Base-by-base conservation (phyloP, 2,113 vertebrate species). In the Tetrax tetrax region DNA sequence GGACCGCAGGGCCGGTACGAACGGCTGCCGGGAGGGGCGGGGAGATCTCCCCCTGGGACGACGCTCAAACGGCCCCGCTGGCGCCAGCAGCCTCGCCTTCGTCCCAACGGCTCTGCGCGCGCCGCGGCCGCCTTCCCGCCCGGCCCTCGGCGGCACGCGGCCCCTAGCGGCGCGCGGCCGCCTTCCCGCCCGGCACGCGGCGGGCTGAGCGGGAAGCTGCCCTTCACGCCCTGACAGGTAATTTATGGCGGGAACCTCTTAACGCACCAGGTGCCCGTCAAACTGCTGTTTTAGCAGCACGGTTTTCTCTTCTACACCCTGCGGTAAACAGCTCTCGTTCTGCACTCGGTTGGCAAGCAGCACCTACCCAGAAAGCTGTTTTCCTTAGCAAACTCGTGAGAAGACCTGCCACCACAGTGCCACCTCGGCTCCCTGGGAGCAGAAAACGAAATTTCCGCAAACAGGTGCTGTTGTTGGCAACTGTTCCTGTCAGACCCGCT, bases 351-450 rank as follows among this genome's bases (percentile, higher is more conserved):
- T 47, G 4, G 33, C 57, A 13, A 45, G 33, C n/a, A 4, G 31
- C 7, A 2, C 45, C 51, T 25, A 4, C 35, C 57, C 1, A 12
- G 60, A 47, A 22, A 45, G 71, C 37, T 5, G 5, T 14, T 61
- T n/a, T 41, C 33, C 21, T 3, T 2, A 22, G 10, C 24, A 6
- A 7, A 6, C 19, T 3, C 4, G 19, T 14, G 72, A 27, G 59
- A 2, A 20, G 53, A 24, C 25, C 25, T 21, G 29, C 24, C 14
- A 7, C 17, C 24, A 5, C 37, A 5, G 2, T 2, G 50, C 35
- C 6, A 0, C 31, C 56, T 5, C 6, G 2, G 53, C 56, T 29
- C 19, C 37, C 16, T 0, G 12, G 6, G 8, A 9, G 18, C 1
- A 19, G 35, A 6, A 59, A 57, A 25, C 3, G 16, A 18, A 22